Base-by-base conservation (phyloP, 2,113 vertebrate species). In the Lophura nycthemera region DNA sequence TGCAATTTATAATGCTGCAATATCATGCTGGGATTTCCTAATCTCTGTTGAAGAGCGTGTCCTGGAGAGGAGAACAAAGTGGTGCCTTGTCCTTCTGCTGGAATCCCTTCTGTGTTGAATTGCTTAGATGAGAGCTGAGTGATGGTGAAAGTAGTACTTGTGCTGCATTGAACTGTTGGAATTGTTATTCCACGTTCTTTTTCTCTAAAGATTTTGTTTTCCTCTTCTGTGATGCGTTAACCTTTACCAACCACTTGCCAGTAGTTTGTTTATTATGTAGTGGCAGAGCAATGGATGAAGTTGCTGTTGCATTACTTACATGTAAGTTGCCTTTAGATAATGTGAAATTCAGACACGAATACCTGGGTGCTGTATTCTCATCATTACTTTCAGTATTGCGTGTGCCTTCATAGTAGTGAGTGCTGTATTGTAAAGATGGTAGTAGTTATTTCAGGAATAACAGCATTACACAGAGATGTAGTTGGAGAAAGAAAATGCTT, bases 371-470 rank as follows among this genome's bases (percentile, higher is more conserved):
- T 5, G 1, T 43, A 13, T 65, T 75, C 17, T 79, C 27, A 45
- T 47, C 36, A 56, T 11, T 11, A 34, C 77, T 30, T 48, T 74
- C 24, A 22, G 27, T 34, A 7, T 61, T 73, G 30, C 59, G 45
- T 0, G 0, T 66, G 13, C 8, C 10, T 47, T 29, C n/a, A 8
- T 72, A 47, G 25, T 59, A 32, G 91, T 52, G 43, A 38, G 38
- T 45, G 15, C 54, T 0, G 0, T 66, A 24, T 73, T 8, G 21
- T 48, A 30, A 90, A 71, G 47, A 10, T 45, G 25, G 8, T 83
- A 36, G 8, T 11, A 54, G 8, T 42, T 77, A n/a, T 34, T 91
- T 86, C 52, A 40, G 67, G 84, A 85, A 54, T 22, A 61, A 30
- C 6, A 71, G 7, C 70, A 13, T 67, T 67, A 34, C 24, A 42